Base-by-base conservation (phyloP, 1,140 invertebrate genomes). In the Papilio glaucus region DNA sequence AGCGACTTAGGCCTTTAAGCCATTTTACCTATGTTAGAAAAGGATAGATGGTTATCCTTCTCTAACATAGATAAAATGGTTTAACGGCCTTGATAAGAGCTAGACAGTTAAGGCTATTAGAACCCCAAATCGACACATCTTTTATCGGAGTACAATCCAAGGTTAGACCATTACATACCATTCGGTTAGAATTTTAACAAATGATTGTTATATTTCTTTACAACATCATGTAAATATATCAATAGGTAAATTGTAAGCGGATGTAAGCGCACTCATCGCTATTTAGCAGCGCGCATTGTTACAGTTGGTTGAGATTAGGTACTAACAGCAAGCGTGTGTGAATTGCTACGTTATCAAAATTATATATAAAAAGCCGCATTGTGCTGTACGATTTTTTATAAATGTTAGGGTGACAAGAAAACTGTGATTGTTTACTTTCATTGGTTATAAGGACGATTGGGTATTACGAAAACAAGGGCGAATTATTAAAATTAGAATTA, bases 181-280 rank as follows among this genome's bases (percentile, higher is more conserved):
- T 6, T 5, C 3, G 0, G 13, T 42, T 42, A 42, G 15, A 4
- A 42, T n/a, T 8, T 10, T 1, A 39, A 39, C 4, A 39, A 15
- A 15, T 49, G 45, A 21, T 21, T 10, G 15, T 18, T 49, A 49
- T n/a, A n/a, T n/a, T n/a, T n/a, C n/a, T n/a, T 15, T 21, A 21
- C n/a, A 49, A 15, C 10, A 49, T 21, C 18, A 24, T 18, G 18
- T 49, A 10, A 49, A 49, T 49, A 49, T 24, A 21, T 45, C 41
- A 49, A 49, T 21, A 49, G 45, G 45, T 49, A 49, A 49, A 49
- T 49, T 24, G 18, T 21, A 21, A 49, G 21, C 45, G 45, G 45
- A 49, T 49, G 45, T 21, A 49, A 49, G 18, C 45, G 45, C 45
- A 18, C 18, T 21, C 18, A 49, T 49, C 15, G 21, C 45, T 49